These are phyloP conservation scores for Crotalus helleri DNA, from an alignment of 2,113 vertebrate species.

Conservation along the genomic window DNA sequence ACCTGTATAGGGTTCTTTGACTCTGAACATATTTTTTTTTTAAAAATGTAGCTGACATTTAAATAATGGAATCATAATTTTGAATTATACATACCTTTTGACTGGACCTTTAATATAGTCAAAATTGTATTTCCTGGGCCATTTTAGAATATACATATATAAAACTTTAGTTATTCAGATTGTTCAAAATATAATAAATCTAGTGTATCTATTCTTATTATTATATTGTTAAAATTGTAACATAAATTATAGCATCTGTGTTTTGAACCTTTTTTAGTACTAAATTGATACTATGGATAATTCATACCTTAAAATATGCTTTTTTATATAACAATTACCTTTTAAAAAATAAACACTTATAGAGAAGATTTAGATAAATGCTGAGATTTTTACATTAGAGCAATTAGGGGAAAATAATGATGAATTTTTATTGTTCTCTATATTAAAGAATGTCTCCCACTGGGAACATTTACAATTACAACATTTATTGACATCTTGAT, in stretches of 20 bases:
- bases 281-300: not conserved
- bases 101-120: not conserved
- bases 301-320: too few relatives aligned
- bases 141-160: not conserved
- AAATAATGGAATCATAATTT: not conserved
- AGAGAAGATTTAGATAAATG: not conserved
- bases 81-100: not conserved
- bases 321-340: not conserved
- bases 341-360: not conserved
- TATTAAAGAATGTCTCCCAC: not conserved
- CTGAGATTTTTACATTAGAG: not conserved
- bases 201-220: not conserved
- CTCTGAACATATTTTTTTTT: not conserved
- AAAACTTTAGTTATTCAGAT: not conserved
- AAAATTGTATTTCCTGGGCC: not conserved
- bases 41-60: not conserved
- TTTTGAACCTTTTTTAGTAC: not conserved
- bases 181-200: not conserved
- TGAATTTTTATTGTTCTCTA: not conserved
- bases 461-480: not conserved
- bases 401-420: not conserved
- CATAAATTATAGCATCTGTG: not conserved
- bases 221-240: not conserved
- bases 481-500: not conserved
- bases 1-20: not conserved